Conservation (phyloP, 2,797 vertebrate species). For the Netta rufina region DNA sequence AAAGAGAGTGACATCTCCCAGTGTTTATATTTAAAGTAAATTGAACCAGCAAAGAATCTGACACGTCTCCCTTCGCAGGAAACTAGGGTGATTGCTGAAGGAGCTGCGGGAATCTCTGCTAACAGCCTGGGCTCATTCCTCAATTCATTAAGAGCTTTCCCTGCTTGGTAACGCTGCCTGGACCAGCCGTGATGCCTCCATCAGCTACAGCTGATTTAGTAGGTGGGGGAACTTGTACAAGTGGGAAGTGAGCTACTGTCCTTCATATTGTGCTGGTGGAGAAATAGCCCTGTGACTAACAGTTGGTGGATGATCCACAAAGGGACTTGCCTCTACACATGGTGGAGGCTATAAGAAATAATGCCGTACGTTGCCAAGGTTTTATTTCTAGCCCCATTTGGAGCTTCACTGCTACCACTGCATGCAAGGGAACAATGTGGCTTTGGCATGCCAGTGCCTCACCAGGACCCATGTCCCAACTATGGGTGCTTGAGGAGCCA, state of each 20-base stretch:
- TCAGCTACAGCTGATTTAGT: background rate
- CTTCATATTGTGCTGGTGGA: background rate
- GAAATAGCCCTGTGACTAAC: background rate
- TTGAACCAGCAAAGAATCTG: slow-evolving; percentile 19
- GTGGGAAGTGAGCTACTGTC: background rate
- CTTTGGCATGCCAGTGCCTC: background rate
- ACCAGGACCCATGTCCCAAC: background rate
- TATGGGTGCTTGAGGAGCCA: background rate
- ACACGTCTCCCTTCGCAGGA: background rate
- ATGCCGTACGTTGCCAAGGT: fast-evolving
- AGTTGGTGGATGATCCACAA: no score
- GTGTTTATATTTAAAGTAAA: slow-evolving; percentile 54
- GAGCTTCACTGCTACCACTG: background rate
- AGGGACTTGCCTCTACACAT: fast-evolving
- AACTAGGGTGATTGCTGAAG: background rate
- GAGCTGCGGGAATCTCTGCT: background rate
- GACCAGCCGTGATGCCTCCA: background rate
- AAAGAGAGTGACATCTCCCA: background rate
- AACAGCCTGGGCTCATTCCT: background rate
- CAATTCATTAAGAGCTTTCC: background rate
- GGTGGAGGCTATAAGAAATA: background rate
- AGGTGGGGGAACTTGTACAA: background rate
- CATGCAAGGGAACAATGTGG: background rate
- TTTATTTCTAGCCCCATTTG: background rate
- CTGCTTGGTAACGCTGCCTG: background rate